Evolutionary conservation across 2,797 vertebrate species (phyloP), one percentile per base, ranked within the genome.

Genomic region (Macropodus opercularis): DNA sequence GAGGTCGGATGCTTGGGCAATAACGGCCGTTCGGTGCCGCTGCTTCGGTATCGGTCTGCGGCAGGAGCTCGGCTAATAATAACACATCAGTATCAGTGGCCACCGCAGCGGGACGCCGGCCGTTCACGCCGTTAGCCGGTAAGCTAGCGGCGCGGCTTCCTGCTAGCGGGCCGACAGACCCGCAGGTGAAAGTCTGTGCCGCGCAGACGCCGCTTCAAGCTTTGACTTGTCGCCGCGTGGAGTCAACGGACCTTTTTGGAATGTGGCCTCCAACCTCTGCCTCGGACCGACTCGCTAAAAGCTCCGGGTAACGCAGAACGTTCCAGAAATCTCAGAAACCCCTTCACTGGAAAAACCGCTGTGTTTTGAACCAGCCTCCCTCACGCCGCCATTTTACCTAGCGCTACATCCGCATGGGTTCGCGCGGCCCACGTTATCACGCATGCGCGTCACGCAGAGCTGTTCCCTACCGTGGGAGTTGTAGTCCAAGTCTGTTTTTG

Each of bases 361-460:
- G 27, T 38, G 52, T 53, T 76, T 78, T 79, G 44, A 83, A 84
- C 63, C 26, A 73, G 61, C 22, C 70, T 58, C 49, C 18, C 55
- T 91, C 76, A 91, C 72, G 64, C 89, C 90, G 89, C 92, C 93
- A 94, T 94, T 91, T 93, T 87, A 90, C 84, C 87, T 11, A 72
- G 80, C 79, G 38, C 40, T 24, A 81, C 62, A 85, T 89, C 87
- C 88, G 89, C 87, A 63, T 77, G 71, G 71, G 54, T 72, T 73
- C 60, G 44, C 79, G 80, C 72, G 75, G 36, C 58, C 52, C 68
- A 49, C 57, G 57, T 63, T 43, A 18, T 4, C 7, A 51, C 43
- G 1, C 74, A 74, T 80, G 90, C 78, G 85, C 78, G 49, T 1
- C 17, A 18, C 6, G 41, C 1, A 0, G 3, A 0, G n/a, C 3